Conservation (phyloP, 2,888 invertebrate species). For the Dynastes grantii region DNA sequence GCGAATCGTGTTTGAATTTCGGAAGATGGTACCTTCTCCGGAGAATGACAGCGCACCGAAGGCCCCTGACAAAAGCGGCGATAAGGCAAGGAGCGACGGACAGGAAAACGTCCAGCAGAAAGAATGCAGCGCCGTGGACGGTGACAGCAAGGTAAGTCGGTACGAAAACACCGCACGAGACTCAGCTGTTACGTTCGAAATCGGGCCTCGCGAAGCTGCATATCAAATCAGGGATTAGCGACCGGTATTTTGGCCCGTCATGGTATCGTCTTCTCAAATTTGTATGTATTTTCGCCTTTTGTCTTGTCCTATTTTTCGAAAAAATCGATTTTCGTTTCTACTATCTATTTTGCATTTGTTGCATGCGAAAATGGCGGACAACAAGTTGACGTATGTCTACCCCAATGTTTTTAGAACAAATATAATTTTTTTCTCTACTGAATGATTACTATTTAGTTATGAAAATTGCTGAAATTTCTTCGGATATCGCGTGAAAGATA, state of each 20-base stretch:
- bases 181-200: conserved; percentile 42
- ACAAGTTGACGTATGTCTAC: conserved; percentile 55
- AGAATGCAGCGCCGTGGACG: conserved; percentile 67
- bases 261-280: background rate
- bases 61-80: conserved; percentile 78
- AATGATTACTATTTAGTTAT: background rate
- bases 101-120: conserved; percentile 71
- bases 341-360: conserved; percentile 55
- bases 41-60: conserved; percentile 84
- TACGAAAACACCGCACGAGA: conserved; percentile 44
- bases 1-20: conserved; percentile 46
- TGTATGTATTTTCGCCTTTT: conserved; percentile 29
- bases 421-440: background rate
- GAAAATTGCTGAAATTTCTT: conserved; percentile 2
- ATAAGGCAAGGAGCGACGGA: conserved; percentile 72
- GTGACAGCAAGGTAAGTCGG: conserved; percentile 61
- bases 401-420: conserved; percentile 54
- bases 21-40: conserved; percentile 82
- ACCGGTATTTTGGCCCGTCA: conserved; percentile 21
- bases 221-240: background rate
- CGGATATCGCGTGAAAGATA: background rate
- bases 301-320: conserved; percentile 48
- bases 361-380: conserved; percentile 58
- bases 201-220: background rate
- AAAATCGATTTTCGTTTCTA: conserved; percentile 56